Percentiles rank a stretch among this genome's conserved stretches.
These are phyloP conservation scores for Elegia similella DNA, from an alignment of 2,888 invertebrate species.

Conservation along the genomic window DNA sequence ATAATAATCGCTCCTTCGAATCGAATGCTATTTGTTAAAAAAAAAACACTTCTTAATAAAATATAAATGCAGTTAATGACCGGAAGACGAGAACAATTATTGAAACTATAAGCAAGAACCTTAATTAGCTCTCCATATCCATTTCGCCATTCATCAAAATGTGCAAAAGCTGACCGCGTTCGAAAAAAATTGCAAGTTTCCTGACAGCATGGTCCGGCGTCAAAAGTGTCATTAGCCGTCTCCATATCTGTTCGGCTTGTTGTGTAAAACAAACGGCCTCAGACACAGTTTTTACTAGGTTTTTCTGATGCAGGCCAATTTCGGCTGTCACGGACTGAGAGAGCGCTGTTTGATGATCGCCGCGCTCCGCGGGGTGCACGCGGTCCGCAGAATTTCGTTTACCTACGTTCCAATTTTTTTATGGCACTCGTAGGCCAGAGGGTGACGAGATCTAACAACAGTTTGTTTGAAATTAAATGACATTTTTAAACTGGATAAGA, in stretches of 20 bases:
- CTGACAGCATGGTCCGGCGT: slow-evolving; percentile 52
- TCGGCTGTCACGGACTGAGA: slow-evolving; percentile 72
- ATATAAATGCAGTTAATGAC: neutral
- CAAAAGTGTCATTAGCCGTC: slow-evolving; percentile 59
- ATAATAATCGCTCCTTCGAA: too few relatives aligned
- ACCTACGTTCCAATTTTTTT: slow-evolving; percentile 56
- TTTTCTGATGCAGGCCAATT: slow-evolving; percentile 65
- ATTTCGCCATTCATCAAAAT: slow-evolving; percentile 11
- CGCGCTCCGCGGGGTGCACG: slow-evolving; percentile 68
- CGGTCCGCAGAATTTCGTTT: slow-evolving; percentile 65
- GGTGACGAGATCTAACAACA: slow-evolving; percentile 30
- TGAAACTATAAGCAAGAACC: slow-evolving; percentile 20
- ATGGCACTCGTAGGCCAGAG: slow-evolving; percentile 38
- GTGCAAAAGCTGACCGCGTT: slow-evolving; percentile 22
- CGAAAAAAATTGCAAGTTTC: slow-evolving; percentile 31
- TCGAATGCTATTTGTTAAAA: too few relatives aligned
- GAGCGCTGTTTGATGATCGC: slow-evolving; percentile 57
- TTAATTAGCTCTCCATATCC: slow-evolving; percentile 20
- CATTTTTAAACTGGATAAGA: neutral
- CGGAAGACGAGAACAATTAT: slow-evolving; percentile 22
- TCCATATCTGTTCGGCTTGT: slow-evolving; percentile 55
- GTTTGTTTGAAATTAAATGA: slow-evolving; percentile 3
- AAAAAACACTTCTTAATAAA: neutral
- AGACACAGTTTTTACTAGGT: slow-evolving; percentile 51
- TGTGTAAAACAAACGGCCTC: slow-evolving; percentile 73